Evolutionary conservation across 2,113 vertebrate genomes (phyloP).

Genomic region (Atrichornis clamosus): DNA sequence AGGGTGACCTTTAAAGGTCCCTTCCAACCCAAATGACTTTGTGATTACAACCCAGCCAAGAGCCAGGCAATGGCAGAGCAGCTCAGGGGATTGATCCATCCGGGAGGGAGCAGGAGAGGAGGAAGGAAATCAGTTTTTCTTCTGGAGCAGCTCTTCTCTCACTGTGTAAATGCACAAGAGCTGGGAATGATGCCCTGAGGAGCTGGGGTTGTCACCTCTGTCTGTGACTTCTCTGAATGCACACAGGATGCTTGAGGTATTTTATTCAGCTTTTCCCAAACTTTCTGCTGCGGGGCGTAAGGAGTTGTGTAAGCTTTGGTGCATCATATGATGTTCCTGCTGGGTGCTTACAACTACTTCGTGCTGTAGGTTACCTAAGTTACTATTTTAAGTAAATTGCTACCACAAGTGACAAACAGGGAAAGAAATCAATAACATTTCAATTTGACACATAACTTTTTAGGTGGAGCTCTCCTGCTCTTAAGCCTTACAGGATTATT

Average conservation of each 20-base stretch:
- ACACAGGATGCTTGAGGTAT: neutral
- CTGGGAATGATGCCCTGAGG: neutral
- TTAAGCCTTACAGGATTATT: conserved; percentile 40
- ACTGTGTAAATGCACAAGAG: neutral
- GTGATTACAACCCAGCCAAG: neutral
- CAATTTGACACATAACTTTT: neutral
- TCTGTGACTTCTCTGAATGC: neutral
- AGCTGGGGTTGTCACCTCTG: neutral
- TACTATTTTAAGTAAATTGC: neutral
- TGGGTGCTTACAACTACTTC: neutral
- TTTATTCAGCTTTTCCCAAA: neutral
- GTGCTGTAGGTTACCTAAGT: neutral
- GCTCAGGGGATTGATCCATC: neutral
- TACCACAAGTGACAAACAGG: neutral
- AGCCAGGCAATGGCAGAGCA: neutral
- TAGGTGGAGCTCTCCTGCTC: neutral
- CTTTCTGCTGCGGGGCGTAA: neutral
- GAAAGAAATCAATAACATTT: neutral
- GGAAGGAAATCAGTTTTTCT: neutral
- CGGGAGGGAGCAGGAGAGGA: neutral
- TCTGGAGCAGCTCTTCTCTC: neutral
- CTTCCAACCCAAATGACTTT: neutral
- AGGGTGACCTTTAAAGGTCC: neutral
- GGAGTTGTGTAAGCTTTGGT: neutral
- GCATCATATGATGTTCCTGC: neutral